Evolutionary conservation across 2,113 vertebrate genomes (phyloP).

Genomic region (Siniperca chuatsi): DNA sequence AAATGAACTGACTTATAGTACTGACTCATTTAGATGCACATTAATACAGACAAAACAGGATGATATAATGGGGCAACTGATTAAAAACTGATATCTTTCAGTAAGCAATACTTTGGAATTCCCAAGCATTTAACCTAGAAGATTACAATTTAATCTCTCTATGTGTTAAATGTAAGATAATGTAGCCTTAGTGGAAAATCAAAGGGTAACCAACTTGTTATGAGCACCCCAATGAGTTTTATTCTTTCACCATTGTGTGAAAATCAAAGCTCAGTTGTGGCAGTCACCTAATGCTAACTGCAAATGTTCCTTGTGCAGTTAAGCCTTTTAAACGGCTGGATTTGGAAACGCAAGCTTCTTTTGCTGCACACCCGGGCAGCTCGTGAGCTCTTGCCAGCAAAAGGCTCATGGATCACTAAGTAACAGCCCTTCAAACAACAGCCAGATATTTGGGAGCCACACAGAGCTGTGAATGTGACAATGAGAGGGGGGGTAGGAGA

Average conservation of each 20-base stretch:
- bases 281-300: conserved; percentile 38
- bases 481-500: not conserved
- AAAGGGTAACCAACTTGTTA: not conserved
- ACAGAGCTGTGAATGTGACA: conserved; percentile 34
- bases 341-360: conserved; percentile 67
- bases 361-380: conserved; percentile 34
- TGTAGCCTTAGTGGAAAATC: not conserved
- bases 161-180: not conserved
- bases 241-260: conserved; percentile 15
- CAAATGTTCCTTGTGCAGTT: conserved; percentile 65
- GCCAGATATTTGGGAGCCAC: conserved; percentile 15
- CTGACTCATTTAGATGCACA: not conserved
- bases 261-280: conserved; percentile 47
- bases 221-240: not conserved
- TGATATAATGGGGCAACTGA: not conserved
- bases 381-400: conserved; percentile 19
- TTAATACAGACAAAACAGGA: not conserved
- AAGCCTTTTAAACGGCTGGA: conserved; percentile 66
- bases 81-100: not conserved
- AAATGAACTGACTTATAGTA: not conserved
- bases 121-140: not conserved
- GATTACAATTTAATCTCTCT: not conserved
- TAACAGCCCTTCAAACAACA: conserved; percentile 33
- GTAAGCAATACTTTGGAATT: not conserved
- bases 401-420: conserved; percentile 28